Base-by-base conservation (phyloP, 2,113 vertebrate genomes). In the Lepisosteus osseus region DNA sequence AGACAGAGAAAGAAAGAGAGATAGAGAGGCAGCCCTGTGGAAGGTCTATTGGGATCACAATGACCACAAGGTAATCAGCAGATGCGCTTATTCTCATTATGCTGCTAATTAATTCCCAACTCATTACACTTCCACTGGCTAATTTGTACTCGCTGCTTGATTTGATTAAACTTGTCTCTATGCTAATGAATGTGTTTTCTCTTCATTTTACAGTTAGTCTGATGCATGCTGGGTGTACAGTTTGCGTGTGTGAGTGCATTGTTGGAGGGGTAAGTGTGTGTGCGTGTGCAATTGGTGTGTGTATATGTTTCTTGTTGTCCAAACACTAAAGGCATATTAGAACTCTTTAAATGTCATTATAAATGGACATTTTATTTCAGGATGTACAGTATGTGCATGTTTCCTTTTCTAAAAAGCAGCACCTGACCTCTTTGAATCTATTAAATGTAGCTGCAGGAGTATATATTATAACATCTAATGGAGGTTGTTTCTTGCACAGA, bases 161-260 rank as follows among this genome's bases (percentile, higher is more conserved):
- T 92, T 94, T 93, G 91, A 92, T 93, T 90, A 94, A 93, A 93
- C 92, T 93, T 90, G 91, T 95, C 91, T 91, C 90, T 93, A 92
- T 93, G 92, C 93, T 93, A 94, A 97, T 95, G 92, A 96, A 92
- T 75, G 85, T 89, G 89, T 93, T 94, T 91, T 92, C 89, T 85
- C 87, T 91, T 90, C 87, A 88, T 92, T 92, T 92, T 90, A 78
- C 72, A 79, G 74, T 80, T 75, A 67, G 74, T 74, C 77, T 85
- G 88, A 83, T 89, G 90, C 81, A 83, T 80, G 82, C 66, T 74
- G 78, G 88, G 86, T 91, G 91, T 90, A 91, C 87, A 86, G 87
- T 86, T 90, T 89, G 90, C 80, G 84, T 55, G 13, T 65, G 61
- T 56, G 44, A 67, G 56, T 74, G 65, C 55, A 7, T 74, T 61